A percentile compares a stretch with the other conserved stretches of the same genome.
Conservation (phyloP, 2,113 vertebrate species). For the Gobio gobio region DNA sequence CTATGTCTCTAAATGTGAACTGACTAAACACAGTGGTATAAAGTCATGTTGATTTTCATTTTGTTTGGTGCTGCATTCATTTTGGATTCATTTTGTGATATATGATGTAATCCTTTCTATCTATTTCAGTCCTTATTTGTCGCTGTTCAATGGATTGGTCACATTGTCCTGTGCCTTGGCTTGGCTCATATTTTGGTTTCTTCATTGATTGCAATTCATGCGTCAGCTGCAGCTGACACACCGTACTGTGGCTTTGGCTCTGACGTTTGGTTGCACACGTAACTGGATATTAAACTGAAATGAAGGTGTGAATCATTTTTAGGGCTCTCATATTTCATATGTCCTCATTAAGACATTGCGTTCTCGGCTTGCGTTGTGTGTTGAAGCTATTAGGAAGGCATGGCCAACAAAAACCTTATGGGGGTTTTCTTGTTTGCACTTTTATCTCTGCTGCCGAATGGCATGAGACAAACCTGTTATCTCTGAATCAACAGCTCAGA, state of each 20-base stretch:
- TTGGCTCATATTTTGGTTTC: conserved; percentile 3
- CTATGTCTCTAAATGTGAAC: neutral
- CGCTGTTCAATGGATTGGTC: neutral
- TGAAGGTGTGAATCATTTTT: conserved; percentile 24
- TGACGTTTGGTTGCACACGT: conserved; percentile 1
- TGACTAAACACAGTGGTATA: neutral
- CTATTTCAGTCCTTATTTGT: neutral
- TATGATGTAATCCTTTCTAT: neutral
- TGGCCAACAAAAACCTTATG: neutral
- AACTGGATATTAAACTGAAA: conserved; percentile 15
- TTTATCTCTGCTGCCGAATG: neutral
- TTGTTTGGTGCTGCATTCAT: neutral
- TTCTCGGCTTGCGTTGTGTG: neutral
- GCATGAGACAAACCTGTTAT: neutral
- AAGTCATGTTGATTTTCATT: neutral
- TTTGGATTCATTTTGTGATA: neutral
- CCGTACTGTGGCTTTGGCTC: neutral
- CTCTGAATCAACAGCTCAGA: neutral
- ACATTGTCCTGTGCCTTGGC: neutral
- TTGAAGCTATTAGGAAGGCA: neutral
- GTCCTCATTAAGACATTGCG: neutral
- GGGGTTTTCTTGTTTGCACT: neutral
- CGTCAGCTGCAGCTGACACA: neutral
- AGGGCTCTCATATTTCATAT: neutral
- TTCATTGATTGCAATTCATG: conserved; percentile 2